Conservation (phyloP, 1,140 invertebrate species). For the Semibalanus balanoides region DNA sequence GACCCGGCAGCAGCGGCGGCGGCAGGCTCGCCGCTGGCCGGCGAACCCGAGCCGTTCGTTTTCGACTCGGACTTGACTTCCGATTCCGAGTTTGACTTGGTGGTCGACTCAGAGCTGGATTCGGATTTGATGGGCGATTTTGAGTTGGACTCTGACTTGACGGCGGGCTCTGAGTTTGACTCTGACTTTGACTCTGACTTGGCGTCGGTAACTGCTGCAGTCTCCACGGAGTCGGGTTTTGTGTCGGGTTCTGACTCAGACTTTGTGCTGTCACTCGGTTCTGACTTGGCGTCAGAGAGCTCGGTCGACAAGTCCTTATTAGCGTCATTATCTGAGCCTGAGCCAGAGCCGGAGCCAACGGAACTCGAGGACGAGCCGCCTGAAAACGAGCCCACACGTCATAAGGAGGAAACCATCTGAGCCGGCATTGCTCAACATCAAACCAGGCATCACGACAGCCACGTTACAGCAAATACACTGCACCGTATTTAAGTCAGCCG, state of each 20-base stretch:
- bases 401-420: too few species aligned
- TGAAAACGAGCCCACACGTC: too few species aligned
- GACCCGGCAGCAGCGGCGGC: neutral
- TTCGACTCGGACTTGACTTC: neutral
- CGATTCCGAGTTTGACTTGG: neutral
- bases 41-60: neutral
- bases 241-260: neutral
- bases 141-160: neutral
- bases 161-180: neutral
- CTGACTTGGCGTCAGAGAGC: constrained; percentile 4
- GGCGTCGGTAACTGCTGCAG: constrained; percentile 3
- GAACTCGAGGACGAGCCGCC: too few species aligned
- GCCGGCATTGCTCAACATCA: too few species aligned
- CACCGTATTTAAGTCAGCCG: too few species aligned
- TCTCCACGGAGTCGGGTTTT: neutral
- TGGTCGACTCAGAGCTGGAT: too few species aligned
- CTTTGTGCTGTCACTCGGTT: neutral
- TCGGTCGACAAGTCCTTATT: constrained; percentile 8
- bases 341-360: too few species aligned
- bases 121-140: neutral
- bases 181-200: neutral
- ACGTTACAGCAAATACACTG: too few species aligned
- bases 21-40: neutral
- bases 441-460: too few species aligned
- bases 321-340: too few species aligned